These are phyloP conservation scores for Magallana nippona DNA, from an alignment of 2,888 invertebrate species.

Conservation along the genomic window DNA sequence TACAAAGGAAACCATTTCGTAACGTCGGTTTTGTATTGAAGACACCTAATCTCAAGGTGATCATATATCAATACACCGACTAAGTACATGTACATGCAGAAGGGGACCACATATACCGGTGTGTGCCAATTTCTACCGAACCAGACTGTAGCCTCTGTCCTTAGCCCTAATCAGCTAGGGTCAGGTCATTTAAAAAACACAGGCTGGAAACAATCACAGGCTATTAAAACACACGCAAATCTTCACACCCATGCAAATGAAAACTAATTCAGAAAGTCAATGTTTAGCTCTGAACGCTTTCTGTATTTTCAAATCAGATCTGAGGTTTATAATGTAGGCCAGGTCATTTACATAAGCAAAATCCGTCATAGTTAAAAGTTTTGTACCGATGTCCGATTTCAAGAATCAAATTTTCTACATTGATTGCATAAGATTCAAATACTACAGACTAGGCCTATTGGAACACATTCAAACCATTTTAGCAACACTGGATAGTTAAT, in stretches of 20 bases:
- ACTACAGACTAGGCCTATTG: too few relatives aligned
- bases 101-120: neutral
- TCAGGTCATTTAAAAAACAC: slow-evolving; percentile 24
- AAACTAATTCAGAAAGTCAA: neutral
- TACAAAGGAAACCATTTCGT: too few relatives aligned
- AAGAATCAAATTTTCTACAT: neutral
- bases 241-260: neutral
- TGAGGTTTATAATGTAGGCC: neutral
- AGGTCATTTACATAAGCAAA: neutral
- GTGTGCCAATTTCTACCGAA: neutral
- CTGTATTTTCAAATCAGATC: slow-evolving; percentile 9
- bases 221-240: neutral
- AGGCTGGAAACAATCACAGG: neutral
- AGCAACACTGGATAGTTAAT: too few relatives aligned
- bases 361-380: neutral
- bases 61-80: too few relatives aligned
- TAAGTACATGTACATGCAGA: neutral
- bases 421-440: neutral
- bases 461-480: too few relatives aligned
- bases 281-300: neutral
- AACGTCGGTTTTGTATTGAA: too few relatives aligned
- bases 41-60: too few relatives aligned
- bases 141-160: neutral
- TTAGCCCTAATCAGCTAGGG: neutral
- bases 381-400: neutral